Evolutionary conservation across 2,113 vertebrate genomes (phyloP), one percentile per base, ranked within the genome.

Genomic region (Python bivittatus): DNA sequence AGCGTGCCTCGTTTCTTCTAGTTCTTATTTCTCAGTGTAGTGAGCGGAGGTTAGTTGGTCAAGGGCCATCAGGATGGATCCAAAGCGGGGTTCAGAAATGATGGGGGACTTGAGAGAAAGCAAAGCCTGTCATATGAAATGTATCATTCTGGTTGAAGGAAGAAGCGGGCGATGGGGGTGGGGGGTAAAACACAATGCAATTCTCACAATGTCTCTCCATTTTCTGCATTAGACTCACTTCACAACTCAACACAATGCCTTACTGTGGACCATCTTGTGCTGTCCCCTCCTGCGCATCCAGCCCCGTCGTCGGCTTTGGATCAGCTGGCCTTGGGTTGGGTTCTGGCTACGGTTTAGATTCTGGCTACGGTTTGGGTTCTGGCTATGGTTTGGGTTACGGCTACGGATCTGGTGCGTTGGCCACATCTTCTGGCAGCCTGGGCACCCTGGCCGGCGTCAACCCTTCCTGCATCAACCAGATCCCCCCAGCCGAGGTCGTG

Each of bases 361-460:
- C n/a, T n/a, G 61, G 61, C 61, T 1, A 0, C 1, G 4, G 86
- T 22, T 20, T 22, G 27, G 25, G 11, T 52, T 27, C 2, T 17
- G 53, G 53, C 53, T 11, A 0, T 0, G 88, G 53, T 4, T 6
- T 33, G 13, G 53, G 85, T 23, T 53, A 29, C 3, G 57, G 56
- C 33, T 44, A 15, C 0, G 88, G 88, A 0, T 2, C 10, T 3
- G 64, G 64, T 1, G 61, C 27, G 0, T 29, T 48, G 58, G 22
- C 1, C 0, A 7, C 3, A 57, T 4, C 9, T 6, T 48, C 90
- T 6, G 0, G 12, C 2, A 48, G 0, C 2, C 56, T 91, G 12
- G 90, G 79, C 0, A 52, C 29, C 2, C 83, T 90, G 6, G 12
- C n/a, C 0, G 72, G 89, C 25, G 1, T 86, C 9, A 2, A 0